Conservation (phyloP, 2,113 vertebrate species). For the Tragulus kanchil region DNA sequence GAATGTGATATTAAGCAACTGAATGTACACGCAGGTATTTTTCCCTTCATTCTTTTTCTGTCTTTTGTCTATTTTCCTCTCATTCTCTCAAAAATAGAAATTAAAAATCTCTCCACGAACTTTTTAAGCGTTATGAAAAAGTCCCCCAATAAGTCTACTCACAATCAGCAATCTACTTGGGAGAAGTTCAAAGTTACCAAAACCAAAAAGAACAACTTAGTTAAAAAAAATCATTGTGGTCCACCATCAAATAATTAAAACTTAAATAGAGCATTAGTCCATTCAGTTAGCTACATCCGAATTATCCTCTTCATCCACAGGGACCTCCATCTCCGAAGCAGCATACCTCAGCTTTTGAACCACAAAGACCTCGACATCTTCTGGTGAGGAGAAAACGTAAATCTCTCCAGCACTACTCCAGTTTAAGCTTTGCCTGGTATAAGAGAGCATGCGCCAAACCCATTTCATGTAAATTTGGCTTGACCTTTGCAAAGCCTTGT, state of each 20-base stretch:
- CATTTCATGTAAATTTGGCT: constrained; percentile 86
- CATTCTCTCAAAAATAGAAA: constrained; percentile 61
- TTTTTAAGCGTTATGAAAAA: constrained; percentile 71
- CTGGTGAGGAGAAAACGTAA: constrained; percentile 91
- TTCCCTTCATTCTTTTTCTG: constrained; percentile 44
- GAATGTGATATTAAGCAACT: constrained; percentile 41
- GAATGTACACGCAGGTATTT: constrained; percentile 45
- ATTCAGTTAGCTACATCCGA: constrained; percentile 91
- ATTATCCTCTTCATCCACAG: constrained; percentile 92
- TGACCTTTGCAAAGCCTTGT: constrained; percentile 83
- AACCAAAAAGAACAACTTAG: constrained; percentile 81
- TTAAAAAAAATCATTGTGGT: constrained; percentile 81
- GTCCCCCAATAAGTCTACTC: constrained; percentile 57
- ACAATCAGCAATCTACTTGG: constrained; percentile 79
- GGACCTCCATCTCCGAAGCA: constrained; percentile 89
- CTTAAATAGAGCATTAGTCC: constrained; percentile 88
- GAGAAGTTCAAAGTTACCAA: constrained; percentile 84
- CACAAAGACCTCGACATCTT: constrained; percentile 90
- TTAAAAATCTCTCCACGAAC: constrained; percentile 48
- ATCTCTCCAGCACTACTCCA: constrained; percentile 88
- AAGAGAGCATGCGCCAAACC: constrained; percentile 87
- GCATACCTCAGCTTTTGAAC: constrained; percentile 89
- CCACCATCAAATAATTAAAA: constrained; percentile 85
- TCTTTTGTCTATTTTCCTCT: constrained; percentile 67
- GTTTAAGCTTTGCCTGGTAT: constrained; percentile 87